phyloP scores from a whole-genome alignment of 2,888 invertebrate species.

The Pristionchus exspectatus region DNA sequence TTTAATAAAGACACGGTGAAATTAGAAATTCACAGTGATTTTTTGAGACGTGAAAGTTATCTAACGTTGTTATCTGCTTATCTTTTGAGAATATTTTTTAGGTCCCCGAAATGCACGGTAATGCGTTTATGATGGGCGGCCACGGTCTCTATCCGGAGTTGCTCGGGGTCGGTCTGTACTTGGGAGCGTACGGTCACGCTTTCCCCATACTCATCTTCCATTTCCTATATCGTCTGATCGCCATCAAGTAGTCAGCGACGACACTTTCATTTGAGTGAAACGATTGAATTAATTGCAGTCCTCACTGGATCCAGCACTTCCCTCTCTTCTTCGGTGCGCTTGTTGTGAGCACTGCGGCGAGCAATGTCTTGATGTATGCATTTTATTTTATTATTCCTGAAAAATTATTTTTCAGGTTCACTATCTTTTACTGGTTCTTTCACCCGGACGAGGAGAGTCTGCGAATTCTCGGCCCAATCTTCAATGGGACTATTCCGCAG shows the following conservation, averaged over 20 bases:
- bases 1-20: no score
- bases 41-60: no score
- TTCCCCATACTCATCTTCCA: slow-evolving; percentile 47
- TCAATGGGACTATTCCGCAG: background rate
- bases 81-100: background rate
- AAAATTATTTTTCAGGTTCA: background rate
- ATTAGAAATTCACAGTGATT: no score
- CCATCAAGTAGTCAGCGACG: background rate
- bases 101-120: slow-evolving; percentile 31
- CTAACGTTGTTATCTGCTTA: no score
- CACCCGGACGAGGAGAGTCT: slow-evolving; percentile 8
- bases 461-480: background rate
- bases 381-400: no score
- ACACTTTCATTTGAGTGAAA: background rate
- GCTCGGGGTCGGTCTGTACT: background rate
- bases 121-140: background rate
- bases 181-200: background rate
- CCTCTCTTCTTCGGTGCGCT: background rate
- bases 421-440: slow-evolving; percentile 29
- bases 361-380: background rate
- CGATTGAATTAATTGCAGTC: no score
- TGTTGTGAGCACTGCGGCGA: background rate
- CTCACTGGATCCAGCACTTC: background rate
- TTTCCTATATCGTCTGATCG: slow-evolving; percentile 10
- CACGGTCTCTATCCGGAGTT: background rate